Base-by-base conservation (phyloP, 2,888 invertebrate species). In the Apotomis turbidana region DNA sequence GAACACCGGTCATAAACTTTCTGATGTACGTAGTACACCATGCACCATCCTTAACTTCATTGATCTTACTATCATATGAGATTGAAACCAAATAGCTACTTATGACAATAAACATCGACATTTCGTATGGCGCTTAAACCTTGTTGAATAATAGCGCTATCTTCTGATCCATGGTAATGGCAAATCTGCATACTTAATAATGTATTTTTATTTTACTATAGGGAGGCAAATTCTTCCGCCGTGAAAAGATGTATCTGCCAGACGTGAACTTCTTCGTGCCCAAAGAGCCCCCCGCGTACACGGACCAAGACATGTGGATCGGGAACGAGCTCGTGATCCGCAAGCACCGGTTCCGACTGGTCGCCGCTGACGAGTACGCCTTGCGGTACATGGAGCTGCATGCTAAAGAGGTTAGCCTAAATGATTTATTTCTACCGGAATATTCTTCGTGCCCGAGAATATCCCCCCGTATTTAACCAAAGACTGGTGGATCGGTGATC, bases 361-460 rank as follows among this genome's bases (percentile, higher is more conserved):
- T 95, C 0, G 95, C 96, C 2, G 97, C 98, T 1, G 98, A 99
- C 85, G 96, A 97, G 81, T 98, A 97, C 83, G 97, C 97, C 0
- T 88, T 98, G 64, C 94, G 96, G 58, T 98, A 97, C 83, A 96
- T 98, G 98, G 98, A 98, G 87, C 83, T 96, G 6, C 94, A 97
- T 87, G 91, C 95, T 70, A 89, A 95, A 71, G 95, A 97, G 94
- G 97, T 97, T 82, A 51, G n/a, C 27, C 27, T 27, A 27, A 27
- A 27, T 27, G 27, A 27, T 27, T 27, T 27, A 27, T 27, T 27
- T 27, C 15, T 15, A 15, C 15, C 15, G 15, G 15, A 15, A 15
- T 15, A 15, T 94, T 95, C 83, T 96, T 95, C 80, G 94, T 95
- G 57, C 95, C 95, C 6, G 94, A 96, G 77, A 95, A 96, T 57